phyloP scores from a whole-genome alignment of 2,888 invertebrate species.

The Crepidodera aurea region DNA sequence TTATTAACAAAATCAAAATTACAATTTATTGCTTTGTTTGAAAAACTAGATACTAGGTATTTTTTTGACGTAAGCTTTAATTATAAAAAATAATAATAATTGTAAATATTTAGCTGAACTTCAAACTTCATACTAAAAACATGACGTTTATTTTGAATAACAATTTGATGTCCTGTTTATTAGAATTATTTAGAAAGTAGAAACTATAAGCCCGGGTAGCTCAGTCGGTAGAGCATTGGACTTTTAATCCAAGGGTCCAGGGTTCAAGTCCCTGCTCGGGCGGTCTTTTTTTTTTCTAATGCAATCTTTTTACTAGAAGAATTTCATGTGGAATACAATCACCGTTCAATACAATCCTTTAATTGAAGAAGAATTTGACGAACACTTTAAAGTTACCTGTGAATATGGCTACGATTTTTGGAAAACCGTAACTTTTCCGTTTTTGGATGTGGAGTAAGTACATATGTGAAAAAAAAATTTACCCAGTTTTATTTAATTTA shows the following conservation, averaged over 20 bases:
- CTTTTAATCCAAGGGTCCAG: constrained; percentile 82
- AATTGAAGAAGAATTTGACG: constrained; percentile 93
- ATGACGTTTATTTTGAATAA: too few species aligned
- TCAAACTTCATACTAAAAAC: too few species aligned
- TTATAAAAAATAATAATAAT: too few species aligned
- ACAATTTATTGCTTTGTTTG: too few species aligned
- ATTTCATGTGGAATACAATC: constrained; percentile 96
- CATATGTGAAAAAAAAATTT: not conserved
- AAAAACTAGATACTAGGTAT: too few species aligned
- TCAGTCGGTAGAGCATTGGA: constrained; percentile 80
- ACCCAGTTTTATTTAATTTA: too few species aligned
- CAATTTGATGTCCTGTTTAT: too few species aligned
- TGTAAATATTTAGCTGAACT: too few species aligned
- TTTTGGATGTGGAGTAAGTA: constrained; percentile 92
- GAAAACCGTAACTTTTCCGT: constrained; percentile 95
- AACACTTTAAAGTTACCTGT: constrained; percentile 95
- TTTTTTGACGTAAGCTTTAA: too few species aligned
- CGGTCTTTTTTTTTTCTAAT: constrained; percentile 51
- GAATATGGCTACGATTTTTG: constrained; percentile 97
- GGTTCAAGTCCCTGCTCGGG: constrained; percentile 80
- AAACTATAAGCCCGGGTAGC: constrained; percentile 68
- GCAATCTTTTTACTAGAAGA: constrained; percentile 70
- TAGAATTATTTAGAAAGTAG: not conserved
- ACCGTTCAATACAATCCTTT: constrained; percentile 93
- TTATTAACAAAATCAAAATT: too few species aligned